Evolutionary conservation across 2,888 invertebrate species (phyloP).

Genomic region (Auanema sp.): DNA sequence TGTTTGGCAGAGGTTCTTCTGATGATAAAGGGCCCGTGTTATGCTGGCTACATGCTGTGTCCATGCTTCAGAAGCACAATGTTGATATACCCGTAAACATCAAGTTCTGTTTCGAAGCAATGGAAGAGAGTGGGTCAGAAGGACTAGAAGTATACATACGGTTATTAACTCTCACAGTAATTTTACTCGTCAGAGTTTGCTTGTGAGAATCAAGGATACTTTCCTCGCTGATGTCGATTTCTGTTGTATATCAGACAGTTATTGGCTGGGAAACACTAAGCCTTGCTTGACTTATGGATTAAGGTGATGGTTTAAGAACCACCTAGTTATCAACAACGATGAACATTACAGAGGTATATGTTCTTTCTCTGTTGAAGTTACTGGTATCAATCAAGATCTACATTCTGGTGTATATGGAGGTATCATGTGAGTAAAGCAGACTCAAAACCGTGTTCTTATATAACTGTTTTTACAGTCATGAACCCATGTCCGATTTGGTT

Average conservation of each 20-base stretch:
- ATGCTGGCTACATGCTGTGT: slow-evolving; percentile 91
- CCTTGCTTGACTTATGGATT: slow-evolving; percentile 96
- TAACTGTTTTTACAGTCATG: slow-evolving; percentile 67
- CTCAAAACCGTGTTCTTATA: slow-evolving; percentile 1
- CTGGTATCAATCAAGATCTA: slow-evolving; percentile 81
- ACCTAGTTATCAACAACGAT: neutral
- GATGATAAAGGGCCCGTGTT: slow-evolving; percentile 82
- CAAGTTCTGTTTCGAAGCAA: slow-evolving; percentile 92
- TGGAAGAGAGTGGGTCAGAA: slow-evolving; percentile 96
- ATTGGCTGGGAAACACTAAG: slow-evolving; percentile 92
- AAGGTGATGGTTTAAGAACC: slow-evolving; percentile 52
- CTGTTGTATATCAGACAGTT: slow-evolving; percentile 97
- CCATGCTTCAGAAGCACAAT: slow-evolving; percentile 79
- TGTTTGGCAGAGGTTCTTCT: slow-evolving; percentile 86
- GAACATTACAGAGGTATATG: slow-evolving; percentile 69
- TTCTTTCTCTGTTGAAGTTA: slow-evolving; percentile 84
- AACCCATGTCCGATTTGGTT: slow-evolving; percentile 88
- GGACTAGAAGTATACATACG: slow-evolving; percentile 76
- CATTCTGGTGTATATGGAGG: slow-evolving; percentile 96
- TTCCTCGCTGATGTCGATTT: slow-evolving; percentile 76
- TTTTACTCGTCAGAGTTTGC: slow-evolving; percentile 68
- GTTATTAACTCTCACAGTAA: too few relatives aligned
- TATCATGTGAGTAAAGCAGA: slow-evolving; percentile 74
- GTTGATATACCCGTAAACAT: slow-evolving; percentile 73
- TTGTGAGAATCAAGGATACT: slow-evolving; percentile 69